Evolutionary conservation across 2,113 vertebrate genomes (phyloP).

Genomic region (Anhinga rufa): DNA sequence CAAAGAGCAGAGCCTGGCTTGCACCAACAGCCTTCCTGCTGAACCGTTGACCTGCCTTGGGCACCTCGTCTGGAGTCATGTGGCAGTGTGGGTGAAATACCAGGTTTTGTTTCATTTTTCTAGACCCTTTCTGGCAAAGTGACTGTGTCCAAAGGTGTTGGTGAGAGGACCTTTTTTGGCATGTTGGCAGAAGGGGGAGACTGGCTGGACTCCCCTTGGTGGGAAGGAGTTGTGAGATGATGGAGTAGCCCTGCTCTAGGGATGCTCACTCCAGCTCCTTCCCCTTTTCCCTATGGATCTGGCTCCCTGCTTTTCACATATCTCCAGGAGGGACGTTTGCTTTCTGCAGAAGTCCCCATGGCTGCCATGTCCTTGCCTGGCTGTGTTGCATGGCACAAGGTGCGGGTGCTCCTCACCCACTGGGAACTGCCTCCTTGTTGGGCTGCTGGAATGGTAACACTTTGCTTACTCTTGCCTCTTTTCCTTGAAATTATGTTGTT

Average conservation of each 20-base stretch:
- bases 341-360: not conserved
- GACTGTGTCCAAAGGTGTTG: not conserved
- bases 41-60: not conserved
- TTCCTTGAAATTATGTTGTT: not conserved
- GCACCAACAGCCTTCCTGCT: not conserved
- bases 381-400: not conserved
- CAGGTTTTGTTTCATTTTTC: constrained; percentile 8
- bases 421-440: not conserved
- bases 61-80: not conserved
- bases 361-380: not conserved
- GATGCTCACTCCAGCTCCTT: not conserved
- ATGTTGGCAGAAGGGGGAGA: not conserved
- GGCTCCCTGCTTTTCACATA: not conserved
- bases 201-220: not conserved
- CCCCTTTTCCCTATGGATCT: not conserved
- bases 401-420: not conserved
- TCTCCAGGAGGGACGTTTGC: rapidly evolving
- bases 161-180: constrained; percentile 24
- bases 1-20: not conserved
- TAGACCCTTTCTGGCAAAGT: constrained; percentile 17
- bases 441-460: not conserved
- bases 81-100: not conserved
- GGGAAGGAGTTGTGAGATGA: not conserved
- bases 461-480: not conserved
- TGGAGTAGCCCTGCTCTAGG: not conserved